Conservation (phyloP, 2,113 vertebrate species). For the Chascanopsetta lugubris region DNA sequence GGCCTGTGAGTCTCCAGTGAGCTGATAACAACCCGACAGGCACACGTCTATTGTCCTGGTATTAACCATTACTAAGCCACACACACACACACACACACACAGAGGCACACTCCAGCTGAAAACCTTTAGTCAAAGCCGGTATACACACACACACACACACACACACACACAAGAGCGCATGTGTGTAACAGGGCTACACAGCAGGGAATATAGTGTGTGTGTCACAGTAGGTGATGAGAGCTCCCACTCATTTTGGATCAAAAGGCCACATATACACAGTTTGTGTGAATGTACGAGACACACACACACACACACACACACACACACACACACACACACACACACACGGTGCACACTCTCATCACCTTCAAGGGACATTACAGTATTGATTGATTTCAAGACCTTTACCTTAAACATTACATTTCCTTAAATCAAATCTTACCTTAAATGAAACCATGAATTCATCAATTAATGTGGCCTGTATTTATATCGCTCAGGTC, state of each 20-base stretch:
- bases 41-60: constrained; percentile 69
- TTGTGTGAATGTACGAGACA: constrained; percentile 1
- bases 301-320: background rate
- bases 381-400: background rate
- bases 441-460: background rate
- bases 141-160: constrained; percentile 13
- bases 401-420: background rate
- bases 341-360: too few species aligned
- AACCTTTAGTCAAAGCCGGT: constrained; percentile 64
- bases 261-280: constrained; percentile 47
- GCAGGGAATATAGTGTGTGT: constrained; percentile 15
- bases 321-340: background rate
- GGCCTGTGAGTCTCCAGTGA: constrained; percentile 54
- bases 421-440: background rate
- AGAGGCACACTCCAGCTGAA: constrained; percentile 49
- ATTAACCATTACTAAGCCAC: constrained; percentile 47
- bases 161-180: constrained; percentile 29
- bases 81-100: constrained; percentile 18
- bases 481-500: too few species aligned
- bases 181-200: constrained; percentile 28
- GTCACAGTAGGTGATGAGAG: constrained; percentile 59
- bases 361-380: background rate
- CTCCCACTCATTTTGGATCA: constrained; percentile 61
- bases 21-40: constrained; percentile 65
- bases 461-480: too few species aligned